phyloP scores from a whole-genome alignment of 2,113 vertebrate species.

The Mobula hypostoma region DNA sequence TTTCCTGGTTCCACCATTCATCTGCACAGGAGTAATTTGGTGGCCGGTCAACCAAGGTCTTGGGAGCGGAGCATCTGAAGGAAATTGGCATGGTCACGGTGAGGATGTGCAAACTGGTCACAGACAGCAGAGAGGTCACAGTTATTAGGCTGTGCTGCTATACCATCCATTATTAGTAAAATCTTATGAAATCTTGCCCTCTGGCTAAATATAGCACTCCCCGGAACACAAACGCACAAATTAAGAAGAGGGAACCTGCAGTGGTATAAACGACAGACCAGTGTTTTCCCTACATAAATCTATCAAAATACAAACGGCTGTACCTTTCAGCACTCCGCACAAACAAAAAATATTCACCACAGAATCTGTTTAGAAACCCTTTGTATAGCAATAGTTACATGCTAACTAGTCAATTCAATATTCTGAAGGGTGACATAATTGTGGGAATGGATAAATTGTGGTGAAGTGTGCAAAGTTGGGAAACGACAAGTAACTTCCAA shows the following conservation, averaged over 20 bases:
- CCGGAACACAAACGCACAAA: neutral
- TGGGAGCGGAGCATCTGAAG: too few species aligned
- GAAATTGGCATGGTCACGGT: too few species aligned
- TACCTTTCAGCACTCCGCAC: neutral
- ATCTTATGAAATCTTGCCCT: neutral
- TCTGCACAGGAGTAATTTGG: too few species aligned
- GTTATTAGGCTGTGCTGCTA: too few species aligned
- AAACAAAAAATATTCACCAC: slow-evolving; percentile 10
- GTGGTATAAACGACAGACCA: neutral
- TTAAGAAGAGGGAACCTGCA: neutral
- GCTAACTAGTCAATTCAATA: neutral
- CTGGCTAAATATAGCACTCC: neutral
- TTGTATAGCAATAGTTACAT: neutral
- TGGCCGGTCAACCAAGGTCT: too few species aligned
- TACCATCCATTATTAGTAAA: neutral
- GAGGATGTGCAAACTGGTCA: too few species aligned
- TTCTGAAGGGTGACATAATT: neutral
- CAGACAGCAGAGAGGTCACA: too few species aligned
- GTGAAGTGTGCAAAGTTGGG: neutral
- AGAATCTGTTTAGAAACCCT: neutral
- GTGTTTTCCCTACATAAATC: neutral
- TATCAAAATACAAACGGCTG: neutral
- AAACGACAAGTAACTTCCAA: neutral
- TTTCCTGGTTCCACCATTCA: too few species aligned
- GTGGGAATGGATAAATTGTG: too few species aligned